Base-by-base conservation (phyloP, 2,888 invertebrate species). In the Troides helena region DNA sequence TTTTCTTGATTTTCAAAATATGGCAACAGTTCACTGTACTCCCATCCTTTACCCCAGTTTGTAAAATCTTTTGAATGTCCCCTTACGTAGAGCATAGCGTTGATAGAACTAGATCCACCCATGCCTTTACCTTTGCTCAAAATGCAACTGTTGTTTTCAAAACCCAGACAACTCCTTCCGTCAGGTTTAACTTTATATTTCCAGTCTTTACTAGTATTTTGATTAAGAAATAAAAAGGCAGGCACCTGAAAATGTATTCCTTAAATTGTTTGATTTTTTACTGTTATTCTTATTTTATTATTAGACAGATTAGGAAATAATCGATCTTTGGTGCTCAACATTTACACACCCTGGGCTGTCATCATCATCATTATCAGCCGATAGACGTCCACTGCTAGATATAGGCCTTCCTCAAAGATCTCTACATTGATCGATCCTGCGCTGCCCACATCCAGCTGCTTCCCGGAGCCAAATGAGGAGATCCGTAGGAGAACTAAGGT, bases 41-140 rank as follows among this genome's bases (percentile, higher is more conserved):
- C 86, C 94, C 95, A 94, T 6, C 92, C 92, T 0, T 80, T 79
- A 62, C 91, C 87, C 95, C 95, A 95, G 65, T 85, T 81, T 62
- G 93, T 85, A 72, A 92, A 95, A 77, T 95, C 94, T 10, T 81
- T 78, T 0, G 81, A 85, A 75, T 93, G 93, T 0, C 95, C 95
- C 58, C 94, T 88, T 5, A 94, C 85, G 77, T 94, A 95, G 66
- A 95, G 85, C 93, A 95, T 95, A 60, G 93, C 94, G 78, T 95
- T 95, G 25, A 95, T 86, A 2, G 93, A 90, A 63, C 94, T 94
- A 0, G 93, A 93, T 12, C 95, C 95, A 46, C 95, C 95, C 77
- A 95, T 85, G 69, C 93, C 91, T 78, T 94, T 95, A 0, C 96
- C 96, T 69, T 95, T 93, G 43, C 94, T 93, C 95, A 95, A 95